A percentile compares a stretch with the other conserved stretches of the same genome.
Evolutionary conservation across 2,888 invertebrate genomes (phyloP).

Genomic region (Camptogramma bilineatum): DNA sequence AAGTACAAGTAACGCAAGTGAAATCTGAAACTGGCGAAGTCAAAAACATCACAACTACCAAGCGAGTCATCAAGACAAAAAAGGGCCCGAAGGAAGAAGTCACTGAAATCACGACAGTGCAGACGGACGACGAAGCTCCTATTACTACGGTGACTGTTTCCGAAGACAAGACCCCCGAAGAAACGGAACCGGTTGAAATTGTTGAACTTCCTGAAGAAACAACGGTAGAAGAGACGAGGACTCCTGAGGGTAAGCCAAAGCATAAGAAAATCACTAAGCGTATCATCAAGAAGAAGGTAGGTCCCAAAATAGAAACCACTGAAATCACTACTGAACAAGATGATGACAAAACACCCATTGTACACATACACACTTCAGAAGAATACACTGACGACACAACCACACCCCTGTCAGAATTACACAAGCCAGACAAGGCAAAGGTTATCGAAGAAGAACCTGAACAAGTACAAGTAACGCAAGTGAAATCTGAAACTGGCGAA

Average conservation of each 20-base stretch:
- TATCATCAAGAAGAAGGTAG: background rate
- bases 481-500: too few species aligned
- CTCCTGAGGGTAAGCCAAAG: background rate
- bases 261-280: constrained; percentile 22
- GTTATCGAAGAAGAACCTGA: too few species aligned
- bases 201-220: background rate
- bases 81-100: constrained; percentile 40
- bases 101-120: constrained; percentile 46
- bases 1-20: constrained; percentile 47
- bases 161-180: constrained; percentile 47
- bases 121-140: constrained; percentile 39
- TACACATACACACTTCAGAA: too few species aligned
- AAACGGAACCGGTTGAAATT: background rate
- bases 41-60: constrained; percentile 43
- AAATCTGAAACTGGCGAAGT: constrained; percentile 53
- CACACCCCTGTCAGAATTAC: too few species aligned
- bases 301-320: too few species aligned
- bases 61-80: constrained; percentile 54
- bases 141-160: constrained; percentile 48
- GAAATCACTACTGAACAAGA: too few species aligned
- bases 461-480: too few species aligned
- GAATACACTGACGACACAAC: too few species aligned
- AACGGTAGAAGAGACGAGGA: background rate
- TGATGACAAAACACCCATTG: too few species aligned
- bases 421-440: too few species aligned